phyloP scores from a whole-genome alignment of 1,140 invertebrate genomes.

The Pachyrhynchus sulphureomaculatus region DNA sequence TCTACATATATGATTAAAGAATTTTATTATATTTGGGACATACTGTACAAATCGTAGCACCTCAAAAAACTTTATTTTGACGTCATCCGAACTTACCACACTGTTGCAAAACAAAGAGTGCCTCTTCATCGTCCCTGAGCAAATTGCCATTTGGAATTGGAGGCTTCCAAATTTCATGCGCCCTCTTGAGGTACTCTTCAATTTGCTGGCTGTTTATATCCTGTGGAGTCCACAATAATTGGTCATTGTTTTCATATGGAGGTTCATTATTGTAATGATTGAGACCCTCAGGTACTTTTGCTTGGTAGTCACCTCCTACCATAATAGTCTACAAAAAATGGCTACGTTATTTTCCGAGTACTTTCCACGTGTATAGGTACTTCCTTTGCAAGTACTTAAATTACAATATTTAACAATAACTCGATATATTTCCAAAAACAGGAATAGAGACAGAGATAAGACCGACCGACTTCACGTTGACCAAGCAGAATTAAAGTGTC shows the following conservation, averaged over 20 bases:
- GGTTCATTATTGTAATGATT: slow-evolving; percentile 88
- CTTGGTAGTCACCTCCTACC: slow-evolving; percentile 94
- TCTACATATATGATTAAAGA: too few relatives aligned
- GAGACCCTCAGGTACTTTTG: slow-evolving; percentile 87
- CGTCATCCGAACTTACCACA: slow-evolving; percentile 69
- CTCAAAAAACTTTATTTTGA: too few relatives aligned
- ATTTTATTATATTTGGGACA: too few relatives aligned
- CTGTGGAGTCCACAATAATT: slow-evolving; percentile 89
- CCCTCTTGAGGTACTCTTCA: slow-evolving; percentile 79
- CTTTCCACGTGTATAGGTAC: too few relatives aligned
- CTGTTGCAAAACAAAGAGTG: slow-evolving; percentile 86
- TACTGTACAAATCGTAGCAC: too few relatives aligned
- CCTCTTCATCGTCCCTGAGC: slow-evolving; percentile 92
- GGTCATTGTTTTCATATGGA: slow-evolving; percentile 96
- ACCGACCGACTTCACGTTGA: too few relatives aligned
- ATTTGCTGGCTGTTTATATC: slow-evolving; percentile 71
- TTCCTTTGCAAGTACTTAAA: too few relatives aligned
- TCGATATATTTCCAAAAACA: too few relatives aligned
- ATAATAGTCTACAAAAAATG: slow-evolving; percentile 78
- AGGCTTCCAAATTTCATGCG: slow-evolving; percentile 59
- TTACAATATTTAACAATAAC: too few relatives aligned
- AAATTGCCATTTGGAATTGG: slow-evolving; percentile 74
- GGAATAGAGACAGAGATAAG: too few relatives aligned
- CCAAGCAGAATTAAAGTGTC: too few relatives aligned
- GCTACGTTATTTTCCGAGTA: too few relatives aligned